Evolutionary conservation across 2,113 vertebrate species (phyloP).

Genomic region (Erythrolamprus reginae): DNA sequence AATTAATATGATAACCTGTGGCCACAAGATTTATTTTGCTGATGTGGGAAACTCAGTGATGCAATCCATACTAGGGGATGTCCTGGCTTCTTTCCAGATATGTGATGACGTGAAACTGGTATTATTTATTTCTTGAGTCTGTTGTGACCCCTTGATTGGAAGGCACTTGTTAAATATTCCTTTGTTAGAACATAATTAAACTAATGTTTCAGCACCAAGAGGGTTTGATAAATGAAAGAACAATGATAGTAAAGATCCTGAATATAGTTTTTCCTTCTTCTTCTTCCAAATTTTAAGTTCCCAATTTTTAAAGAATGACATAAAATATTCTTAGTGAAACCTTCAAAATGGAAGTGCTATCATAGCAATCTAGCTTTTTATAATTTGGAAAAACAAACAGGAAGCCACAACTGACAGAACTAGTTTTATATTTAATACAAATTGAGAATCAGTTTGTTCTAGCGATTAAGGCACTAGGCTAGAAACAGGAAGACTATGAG

Average conservation of each 20-base stretch:
- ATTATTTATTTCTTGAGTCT: slow-evolving; percentile 40
- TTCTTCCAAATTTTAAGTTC: slow-evolving; percentile 12
- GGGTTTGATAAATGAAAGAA: neutral
- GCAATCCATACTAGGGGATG: slow-evolving; percentile 37
- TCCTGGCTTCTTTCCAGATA: slow-evolving; percentile 45
- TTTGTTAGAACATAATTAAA: slow-evolving; percentile 22
- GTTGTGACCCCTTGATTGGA: slow-evolving; percentile 33
- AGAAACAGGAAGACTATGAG: neutral
- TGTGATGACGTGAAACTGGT: slow-evolving; percentile 39
- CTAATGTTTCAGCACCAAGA: neutral
- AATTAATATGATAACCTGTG: slow-evolving; percentile 69
- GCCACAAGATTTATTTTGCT: slow-evolving; percentile 62
- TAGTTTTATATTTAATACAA: neutral
- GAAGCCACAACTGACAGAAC: neutral
- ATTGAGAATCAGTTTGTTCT: neutral
- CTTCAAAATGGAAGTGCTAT: neutral
- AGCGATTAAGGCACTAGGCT: neutral
- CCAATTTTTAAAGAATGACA: rapidly evolving
- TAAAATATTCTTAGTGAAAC: neutral
- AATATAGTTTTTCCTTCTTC: neutral
- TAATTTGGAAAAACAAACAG: slow-evolving; percentile 1
- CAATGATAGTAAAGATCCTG: neutral
- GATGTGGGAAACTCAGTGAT: slow-evolving; percentile 68
- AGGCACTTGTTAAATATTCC: slow-evolving; percentile 37
- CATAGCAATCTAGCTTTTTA: neutral